These are phyloP conservation scores for Oligia fasciuncula DNA, from an alignment of 2,888 invertebrate species.

Conservation along the genomic window DNA sequence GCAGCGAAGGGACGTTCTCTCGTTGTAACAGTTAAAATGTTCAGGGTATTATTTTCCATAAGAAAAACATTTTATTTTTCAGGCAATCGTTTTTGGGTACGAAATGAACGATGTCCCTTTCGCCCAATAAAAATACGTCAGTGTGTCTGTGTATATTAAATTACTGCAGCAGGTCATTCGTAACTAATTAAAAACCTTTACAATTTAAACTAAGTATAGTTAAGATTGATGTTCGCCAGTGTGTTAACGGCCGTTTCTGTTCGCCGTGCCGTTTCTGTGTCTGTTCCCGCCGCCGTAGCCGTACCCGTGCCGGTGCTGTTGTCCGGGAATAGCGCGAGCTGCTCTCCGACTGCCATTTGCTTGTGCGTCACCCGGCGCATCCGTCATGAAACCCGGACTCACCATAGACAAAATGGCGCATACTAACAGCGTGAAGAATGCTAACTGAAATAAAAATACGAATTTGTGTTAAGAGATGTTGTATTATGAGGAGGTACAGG, in stretches of 20 bases:
- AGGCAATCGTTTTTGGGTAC: no score
- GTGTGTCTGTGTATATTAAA: not conserved
- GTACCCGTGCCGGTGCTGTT: slow-evolving; percentile 26
- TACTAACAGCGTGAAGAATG: slow-evolving; percentile 1
- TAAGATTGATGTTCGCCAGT: no score
- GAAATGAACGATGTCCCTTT: no score
- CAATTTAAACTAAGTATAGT: not conserved
- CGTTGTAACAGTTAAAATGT: no score
- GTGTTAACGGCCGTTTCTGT: not conserved
- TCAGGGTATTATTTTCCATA: no score
- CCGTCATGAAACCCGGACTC: not conserved
- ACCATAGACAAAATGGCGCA: slow-evolving; percentile 10
- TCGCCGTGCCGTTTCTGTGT: slow-evolving; percentile 5
- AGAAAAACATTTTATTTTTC: no score
- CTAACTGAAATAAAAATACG: slow-evolving; percentile 19
- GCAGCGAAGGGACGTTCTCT: no score
- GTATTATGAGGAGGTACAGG: no score
- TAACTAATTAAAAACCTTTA: not conserved
- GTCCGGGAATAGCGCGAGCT: slow-evolving; percentile 23
- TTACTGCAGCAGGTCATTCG: not conserved
- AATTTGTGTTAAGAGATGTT: not conserved
- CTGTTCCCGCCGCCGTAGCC: slow-evolving; percentile 9
- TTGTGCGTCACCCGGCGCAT: not conserved
- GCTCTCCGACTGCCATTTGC: not conserved
- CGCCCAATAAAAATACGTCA: not conserved